Base-by-base conservation (phyloP, 2,113 vertebrate genomes). In the Corythornis cristatus region DNA sequence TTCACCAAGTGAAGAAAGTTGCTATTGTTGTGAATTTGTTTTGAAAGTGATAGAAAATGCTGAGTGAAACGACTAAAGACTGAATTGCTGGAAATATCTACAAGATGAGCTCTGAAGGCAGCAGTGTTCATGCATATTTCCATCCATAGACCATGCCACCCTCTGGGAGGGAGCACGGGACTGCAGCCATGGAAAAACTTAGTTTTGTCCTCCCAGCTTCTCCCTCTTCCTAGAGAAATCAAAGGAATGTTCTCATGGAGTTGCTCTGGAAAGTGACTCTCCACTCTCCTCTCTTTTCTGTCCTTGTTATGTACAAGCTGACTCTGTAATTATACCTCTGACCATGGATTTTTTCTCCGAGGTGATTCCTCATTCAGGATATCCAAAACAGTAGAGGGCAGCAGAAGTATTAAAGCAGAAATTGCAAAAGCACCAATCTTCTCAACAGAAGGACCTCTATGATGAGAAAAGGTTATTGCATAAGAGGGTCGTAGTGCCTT, bases 81-180 rank as follows among this genome's bases (percentile, higher is more conserved):
- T 91, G 93, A 95, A 95, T 94, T 87, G 84, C 91, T 96, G 95
- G 95, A 95, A 96, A 92, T 93, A 92, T 82, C 77, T 92, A 61
- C 64, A 66, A 84, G 78, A 92, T 46, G 87, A 91, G 60, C 58
- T 93, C 81, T 92, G 78, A 92, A 92, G 79, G 85, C 79, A 76
- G 46, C 76, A 58, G 51, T 14, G 56, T 82, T 89, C 35, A 2
- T 17, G 45, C 42, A 58, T 5, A 70, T 73, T 92, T 31, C 50
- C 60, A 70, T 51, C 3, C 2, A 2, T 10, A 61, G 86, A 61
- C 22, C 53, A 12, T 3, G 54, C 37, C 18, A 48, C 33, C 33
- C 77, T 62, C 26, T 10, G 86, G 64, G 88, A 93, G 40, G 57
- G 77, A 84, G 87, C 53, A 40, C 66, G 31, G 73, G 60, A 42